Conservation (phyloP, 2,888 invertebrate species). For the Mesorhabditis sp. region DNA sequence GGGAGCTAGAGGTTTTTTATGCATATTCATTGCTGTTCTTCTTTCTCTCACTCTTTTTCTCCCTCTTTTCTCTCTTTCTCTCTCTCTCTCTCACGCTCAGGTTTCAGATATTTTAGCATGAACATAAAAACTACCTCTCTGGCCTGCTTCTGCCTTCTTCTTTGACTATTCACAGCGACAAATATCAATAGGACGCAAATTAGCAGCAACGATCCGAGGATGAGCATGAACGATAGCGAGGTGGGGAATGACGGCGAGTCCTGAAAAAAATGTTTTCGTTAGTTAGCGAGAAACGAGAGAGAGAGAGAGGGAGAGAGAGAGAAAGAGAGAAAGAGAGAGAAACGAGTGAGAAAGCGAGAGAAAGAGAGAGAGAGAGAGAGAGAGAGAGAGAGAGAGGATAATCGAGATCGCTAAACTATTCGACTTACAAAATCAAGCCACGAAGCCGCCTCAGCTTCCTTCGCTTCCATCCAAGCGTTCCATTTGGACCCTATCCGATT, state of each 20-base stretch:
- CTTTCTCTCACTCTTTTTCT: neutral
- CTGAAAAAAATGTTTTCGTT: neutral
- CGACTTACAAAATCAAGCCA: neutral
- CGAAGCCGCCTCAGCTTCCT: neutral
- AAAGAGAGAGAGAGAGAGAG: no score
- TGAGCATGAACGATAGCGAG: constrained; percentile 23
- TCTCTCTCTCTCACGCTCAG: neutral
- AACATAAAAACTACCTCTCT: neutral
- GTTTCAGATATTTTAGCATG: no score
- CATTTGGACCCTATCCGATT: constrained; percentile 14
- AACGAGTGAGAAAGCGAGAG: no score
- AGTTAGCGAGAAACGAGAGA: no score
- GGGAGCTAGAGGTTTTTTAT: neutral
- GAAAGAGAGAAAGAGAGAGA: no score
- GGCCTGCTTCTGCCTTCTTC: neutral
- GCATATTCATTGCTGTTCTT: neutral
- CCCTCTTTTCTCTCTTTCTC: neutral
- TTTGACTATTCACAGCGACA: neutral
- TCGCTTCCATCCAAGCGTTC: neutral
- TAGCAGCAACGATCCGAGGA: constrained; percentile 21
- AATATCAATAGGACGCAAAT: constrained; percentile 21
- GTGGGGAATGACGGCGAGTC: constrained; percentile 22
- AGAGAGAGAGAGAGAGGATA: no score
- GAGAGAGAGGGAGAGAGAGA: no score
- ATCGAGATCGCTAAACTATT: no score